Evolutionary conservation across 1,140 invertebrate genomes (phyloP).

Genomic region (Meteorus sp.): DNA sequence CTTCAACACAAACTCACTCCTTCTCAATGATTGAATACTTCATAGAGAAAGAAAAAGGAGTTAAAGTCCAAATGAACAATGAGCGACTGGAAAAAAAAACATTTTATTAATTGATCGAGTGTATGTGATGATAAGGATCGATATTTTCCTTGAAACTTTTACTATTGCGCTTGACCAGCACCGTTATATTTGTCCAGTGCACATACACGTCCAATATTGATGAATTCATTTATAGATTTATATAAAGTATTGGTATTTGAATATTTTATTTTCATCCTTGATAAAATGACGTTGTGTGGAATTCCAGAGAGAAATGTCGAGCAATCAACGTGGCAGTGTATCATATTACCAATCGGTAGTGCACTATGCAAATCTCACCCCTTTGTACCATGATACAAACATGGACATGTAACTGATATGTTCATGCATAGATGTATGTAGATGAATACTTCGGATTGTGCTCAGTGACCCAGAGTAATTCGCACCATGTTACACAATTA

Average conservation of each 20-base stretch:
- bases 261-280: slow-evolving; percentile 35
- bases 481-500: not conserved
- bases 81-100: too few relatives aligned
- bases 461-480: not conserved
- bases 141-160: too few relatives aligned
- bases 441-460: not conserved
- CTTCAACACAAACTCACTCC: too few relatives aligned
- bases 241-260: slow-evolving; percentile 2
- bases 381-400: not conserved
- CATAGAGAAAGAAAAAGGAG: not conserved
- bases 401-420: too few relatives aligned
- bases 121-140: too few relatives aligned
- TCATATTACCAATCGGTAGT: not conserved
- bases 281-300: slow-evolving; percentile 34
- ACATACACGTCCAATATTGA: too few relatives aligned
- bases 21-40: not conserved
- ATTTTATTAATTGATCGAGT: too few relatives aligned
- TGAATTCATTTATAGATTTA: not conserved
- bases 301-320: slow-evolving; percentile 35
- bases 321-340: slow-evolving; percentile 30
- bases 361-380: slow-evolving; percentile 35
- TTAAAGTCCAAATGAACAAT: too few relatives aligned
- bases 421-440: too few relatives aligned
- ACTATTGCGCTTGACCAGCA: too few relatives aligned
- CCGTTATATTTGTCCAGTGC: too few relatives aligned